These are phyloP conservation scores for Galleria mellonella DNA, from an alignment of 1,140 invertebrate species.

Conservation along the genomic window DNA sequence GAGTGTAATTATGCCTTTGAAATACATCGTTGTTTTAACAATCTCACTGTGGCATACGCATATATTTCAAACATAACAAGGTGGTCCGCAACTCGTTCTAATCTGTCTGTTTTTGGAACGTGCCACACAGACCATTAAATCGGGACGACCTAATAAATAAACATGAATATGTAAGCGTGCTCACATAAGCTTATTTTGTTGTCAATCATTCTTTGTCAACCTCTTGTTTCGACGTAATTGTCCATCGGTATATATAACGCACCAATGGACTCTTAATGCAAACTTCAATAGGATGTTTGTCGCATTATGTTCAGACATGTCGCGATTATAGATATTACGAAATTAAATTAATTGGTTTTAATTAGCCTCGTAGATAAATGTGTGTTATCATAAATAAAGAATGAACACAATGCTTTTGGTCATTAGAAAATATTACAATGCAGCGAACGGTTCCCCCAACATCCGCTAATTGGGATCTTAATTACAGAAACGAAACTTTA, in stretches of 20 bases:
- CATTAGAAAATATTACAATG: slow-evolving; percentile 40
- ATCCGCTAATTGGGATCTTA: slow-evolving; percentile 31
- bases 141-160: slow-evolving; percentile 37
- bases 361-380: not conserved
- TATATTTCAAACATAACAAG: too few species aligned
- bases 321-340: not conserved
- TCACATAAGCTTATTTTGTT: slow-evolving; percentile 35
- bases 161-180: slow-evolving; percentile 29
- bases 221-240: slow-evolving; percentile 5
- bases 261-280: too few species aligned
- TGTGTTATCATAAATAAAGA: slow-evolving; percentile 14
- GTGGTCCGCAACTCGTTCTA: slow-evolving; percentile 28
- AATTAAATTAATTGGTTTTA: too few species aligned
- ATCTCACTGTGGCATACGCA: too few species aligned
- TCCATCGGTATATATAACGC: not conserved
- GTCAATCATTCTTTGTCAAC: slow-evolving; percentile 33
- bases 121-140: slow-evolving; percentile 28
- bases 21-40: too few species aligned
- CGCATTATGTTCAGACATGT: too few species aligned
- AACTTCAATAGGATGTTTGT: too few species aligned
- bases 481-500: slow-evolving; percentile 29
- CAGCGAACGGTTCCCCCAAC: slow-evolving; percentile 31
- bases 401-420: slow-evolving; percentile 16
- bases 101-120: slow-evolving; percentile 40
- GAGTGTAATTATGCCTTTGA: too few species aligned